These are phyloP conservation scores for Eptesicus fuscus DNA, from an alignment of 2,113 vertebrate genomes.

Conservation along the genomic window DNA sequence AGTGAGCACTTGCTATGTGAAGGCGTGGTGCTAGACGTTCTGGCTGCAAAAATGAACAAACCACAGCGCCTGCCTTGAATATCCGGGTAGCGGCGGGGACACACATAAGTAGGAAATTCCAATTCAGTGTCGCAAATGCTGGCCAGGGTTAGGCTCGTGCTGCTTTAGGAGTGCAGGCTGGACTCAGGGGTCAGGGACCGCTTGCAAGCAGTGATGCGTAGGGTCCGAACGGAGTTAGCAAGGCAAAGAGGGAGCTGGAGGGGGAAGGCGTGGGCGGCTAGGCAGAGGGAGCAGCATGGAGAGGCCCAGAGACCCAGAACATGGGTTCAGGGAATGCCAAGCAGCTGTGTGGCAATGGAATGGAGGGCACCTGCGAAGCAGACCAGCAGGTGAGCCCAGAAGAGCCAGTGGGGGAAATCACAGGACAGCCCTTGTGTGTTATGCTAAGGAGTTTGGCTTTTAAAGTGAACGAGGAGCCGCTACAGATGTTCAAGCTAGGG, in stretches of 20 bases:
- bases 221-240: background rate
- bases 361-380: background rate
- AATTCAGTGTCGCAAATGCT: background rate
- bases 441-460: background rate
- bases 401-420: background rate
- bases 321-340: background rate
- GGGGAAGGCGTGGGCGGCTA: background rate
- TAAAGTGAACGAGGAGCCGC: background rate
- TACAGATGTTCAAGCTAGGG: background rate
- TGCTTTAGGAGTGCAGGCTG: background rate
- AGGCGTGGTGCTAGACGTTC: background rate
- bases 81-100: background rate
- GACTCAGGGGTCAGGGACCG: background rate
- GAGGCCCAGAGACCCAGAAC: background rate
- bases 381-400: background rate
- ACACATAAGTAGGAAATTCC: background rate
- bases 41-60: background rate
- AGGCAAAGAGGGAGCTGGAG: background rate
- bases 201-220: background rate
- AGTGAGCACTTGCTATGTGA: background rate
- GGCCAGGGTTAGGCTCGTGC: background rate
- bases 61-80: background rate
- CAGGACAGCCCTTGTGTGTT: background rate
- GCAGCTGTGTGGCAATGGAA: background rate
- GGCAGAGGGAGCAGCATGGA: background rate